These are phyloP conservation scores for Steinernema scapterisci DNA, from an alignment of 2,888 invertebrate species.

Conservation along the genomic window DNA sequence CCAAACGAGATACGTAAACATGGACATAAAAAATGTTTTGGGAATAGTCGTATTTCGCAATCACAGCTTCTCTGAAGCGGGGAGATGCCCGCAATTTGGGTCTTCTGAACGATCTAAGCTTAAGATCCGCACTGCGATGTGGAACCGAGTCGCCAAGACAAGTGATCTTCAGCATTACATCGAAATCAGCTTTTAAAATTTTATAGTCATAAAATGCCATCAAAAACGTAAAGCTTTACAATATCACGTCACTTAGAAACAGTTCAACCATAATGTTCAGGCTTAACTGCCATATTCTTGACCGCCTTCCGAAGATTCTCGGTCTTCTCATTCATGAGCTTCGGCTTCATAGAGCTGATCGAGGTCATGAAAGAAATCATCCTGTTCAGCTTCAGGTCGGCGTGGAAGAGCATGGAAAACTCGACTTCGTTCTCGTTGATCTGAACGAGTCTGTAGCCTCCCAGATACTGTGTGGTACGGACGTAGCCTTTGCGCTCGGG, in stretches of 20 bases:
- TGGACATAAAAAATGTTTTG: too few relatives aligned
- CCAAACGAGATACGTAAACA: too few relatives aligned
- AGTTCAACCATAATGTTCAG: background rate
- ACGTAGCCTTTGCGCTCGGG: conserved; percentile 31
- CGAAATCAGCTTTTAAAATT: too few relatives aligned
- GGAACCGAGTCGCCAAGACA: too few relatives aligned
- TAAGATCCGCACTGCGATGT: too few relatives aligned
- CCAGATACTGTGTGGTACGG: conserved; percentile 42
- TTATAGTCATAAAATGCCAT: too few relatives aligned
- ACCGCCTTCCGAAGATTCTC: conserved; percentile 35
- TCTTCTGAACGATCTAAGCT: too few relatives aligned
- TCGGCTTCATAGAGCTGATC: conserved; percentile 36
- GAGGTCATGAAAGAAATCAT: conserved; percentile 33
- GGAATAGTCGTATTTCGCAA: too few relatives aligned
- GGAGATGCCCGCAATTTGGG: too few relatives aligned
- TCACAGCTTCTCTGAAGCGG: too few relatives aligned
- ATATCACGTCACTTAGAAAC: background rate
- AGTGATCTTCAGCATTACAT: too few relatives aligned
- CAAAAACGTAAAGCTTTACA: conserved; percentile 6
- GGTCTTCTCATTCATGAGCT: conserved; percentile 39
- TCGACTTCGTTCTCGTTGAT: conserved; percentile 33
- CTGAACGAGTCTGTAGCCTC: conserved; percentile 37
- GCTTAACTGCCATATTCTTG: background rate
- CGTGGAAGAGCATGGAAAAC: conserved; percentile 42
- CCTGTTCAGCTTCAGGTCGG: conserved; percentile 39